phyloP scores from a whole-genome alignment of 2,113 vertebrate species.

The Poeciliopsis prolifica region DNA sequence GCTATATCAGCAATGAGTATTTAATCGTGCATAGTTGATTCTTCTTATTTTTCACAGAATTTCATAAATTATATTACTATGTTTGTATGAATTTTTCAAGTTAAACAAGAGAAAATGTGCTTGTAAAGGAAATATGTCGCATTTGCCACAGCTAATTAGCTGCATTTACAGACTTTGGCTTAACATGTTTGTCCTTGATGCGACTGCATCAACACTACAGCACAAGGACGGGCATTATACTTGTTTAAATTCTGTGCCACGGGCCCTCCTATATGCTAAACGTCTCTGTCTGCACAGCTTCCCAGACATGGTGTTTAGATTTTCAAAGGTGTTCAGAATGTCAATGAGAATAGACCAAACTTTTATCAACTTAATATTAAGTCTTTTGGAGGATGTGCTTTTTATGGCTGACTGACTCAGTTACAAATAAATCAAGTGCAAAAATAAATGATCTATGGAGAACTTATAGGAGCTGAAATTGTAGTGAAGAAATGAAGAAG shows the following conservation, averaged over 20 bases:
- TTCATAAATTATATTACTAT: neutral
- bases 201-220: neutral
- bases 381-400: neutral
- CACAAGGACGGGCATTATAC: neutral
- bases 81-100: too few species aligned
- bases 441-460: neutral
- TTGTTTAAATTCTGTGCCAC: slow-evolving; percentile 1
- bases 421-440: neutral
- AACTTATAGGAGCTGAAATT: neutral
- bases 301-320: slow-evolving; percentile 3
- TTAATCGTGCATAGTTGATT: neutral
- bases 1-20: too few species aligned
- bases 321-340: neutral
- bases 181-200: neutral
- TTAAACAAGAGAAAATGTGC: neutral
- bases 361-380: neutral
- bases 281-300: neutral
- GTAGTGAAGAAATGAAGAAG: neutral
- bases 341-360: neutral
- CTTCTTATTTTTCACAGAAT: neutral
- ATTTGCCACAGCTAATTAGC: neutral
- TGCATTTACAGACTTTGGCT: neutral
- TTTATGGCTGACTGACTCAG: neutral
- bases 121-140: neutral
- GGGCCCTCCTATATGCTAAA: neutral